Base-by-base conservation (phyloP, 2,888 invertebrate genomes). In the Rutpela maculata region DNA sequence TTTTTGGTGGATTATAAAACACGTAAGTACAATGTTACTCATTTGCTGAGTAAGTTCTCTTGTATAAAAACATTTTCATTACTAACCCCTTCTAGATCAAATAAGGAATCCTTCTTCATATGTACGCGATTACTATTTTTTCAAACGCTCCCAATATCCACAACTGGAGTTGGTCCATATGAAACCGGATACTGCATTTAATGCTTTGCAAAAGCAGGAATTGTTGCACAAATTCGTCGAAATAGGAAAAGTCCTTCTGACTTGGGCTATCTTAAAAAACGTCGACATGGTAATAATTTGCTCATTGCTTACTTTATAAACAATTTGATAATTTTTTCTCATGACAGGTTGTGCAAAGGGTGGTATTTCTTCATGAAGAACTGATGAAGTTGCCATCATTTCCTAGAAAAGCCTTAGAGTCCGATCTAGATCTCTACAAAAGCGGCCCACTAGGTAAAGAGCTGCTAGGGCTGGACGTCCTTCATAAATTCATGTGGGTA, bases 401-500 rank as follows among this genome's bases (percentile, higher is more conserved):
- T 89, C 99, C 99, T 0, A 93, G 99, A 38, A 99, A 99, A 90
- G 99, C 99, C 1, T 91, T 99, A 0, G 99, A 99, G 90, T 96
- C 98, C 0, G 99, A 99, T 89, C 93, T 99, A 83, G 97, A 97
- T 86, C 92, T 98, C 60, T 98, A 97, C 89, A 95, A 95, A 87
- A 95, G 96, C 0, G 98, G 97, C 11, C 94, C 95, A 85, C 93
- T 98, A 84, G 98, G 98, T 66, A 95, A 96, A 88, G 96, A 95
- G 89, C 79, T 87, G 7, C 76, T 87, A 12, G 87, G 98, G 0
- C 90, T 99, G 82, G 99, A 99, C 88, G 97, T 99, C 0, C 91
- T 99, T 80, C 99, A 99, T 89, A 99, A 99, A 90, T 98, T 98
- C 87, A 98, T 98, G 94, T 99, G 99, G 99, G 97, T 98, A 1